phyloP scores from a whole-genome alignment of 2,113 vertebrate species.

The Larimichthys polyactis region DNA sequence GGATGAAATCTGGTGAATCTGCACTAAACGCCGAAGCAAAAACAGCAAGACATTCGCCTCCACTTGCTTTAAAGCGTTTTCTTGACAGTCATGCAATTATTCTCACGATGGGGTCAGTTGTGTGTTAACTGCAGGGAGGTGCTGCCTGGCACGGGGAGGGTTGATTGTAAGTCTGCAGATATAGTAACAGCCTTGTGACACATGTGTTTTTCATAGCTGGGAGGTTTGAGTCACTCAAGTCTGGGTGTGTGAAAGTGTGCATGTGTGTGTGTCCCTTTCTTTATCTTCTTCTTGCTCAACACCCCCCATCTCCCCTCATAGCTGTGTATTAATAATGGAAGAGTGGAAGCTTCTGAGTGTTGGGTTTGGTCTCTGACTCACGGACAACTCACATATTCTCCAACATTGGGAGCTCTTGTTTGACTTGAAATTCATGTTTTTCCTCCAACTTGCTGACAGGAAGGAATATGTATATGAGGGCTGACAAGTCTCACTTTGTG shows the following conservation, averaged over 20 bases:
- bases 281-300: not conserved
- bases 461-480: constrained; percentile 29
- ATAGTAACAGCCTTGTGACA: constrained; percentile 17
- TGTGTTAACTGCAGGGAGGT: constrained; percentile 21
- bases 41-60: constrained; percentile 16
- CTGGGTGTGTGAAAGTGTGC: not conserved
- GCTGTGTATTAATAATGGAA: constrained; percentile 64
- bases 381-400: constrained; percentile 17
- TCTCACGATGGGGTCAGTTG: constrained; percentile 12
- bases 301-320: constrained; percentile 14
- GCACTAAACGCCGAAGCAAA: constrained; percentile 43
- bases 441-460: constrained; percentile 20
- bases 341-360: constrained; percentile 18
- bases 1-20: constrained; percentile 53
- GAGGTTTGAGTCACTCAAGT: constrained; percentile 54
- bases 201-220: constrained; percentile 41
- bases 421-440: constrained; percentile 43
- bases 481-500: not conserved
- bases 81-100: constrained; percentile 4
- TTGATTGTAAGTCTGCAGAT: constrained; percentile 50
- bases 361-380: constrained; percentile 39
- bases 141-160: constrained; percentile 15
- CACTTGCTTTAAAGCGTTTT: not conserved
- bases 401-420: constrained; percentile 8
- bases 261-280: not conserved